These are phyloP conservation scores for Erebia epiphron DNA, from an alignment of 2,888 invertebrate species.

Conservation along the genomic window DNA sequence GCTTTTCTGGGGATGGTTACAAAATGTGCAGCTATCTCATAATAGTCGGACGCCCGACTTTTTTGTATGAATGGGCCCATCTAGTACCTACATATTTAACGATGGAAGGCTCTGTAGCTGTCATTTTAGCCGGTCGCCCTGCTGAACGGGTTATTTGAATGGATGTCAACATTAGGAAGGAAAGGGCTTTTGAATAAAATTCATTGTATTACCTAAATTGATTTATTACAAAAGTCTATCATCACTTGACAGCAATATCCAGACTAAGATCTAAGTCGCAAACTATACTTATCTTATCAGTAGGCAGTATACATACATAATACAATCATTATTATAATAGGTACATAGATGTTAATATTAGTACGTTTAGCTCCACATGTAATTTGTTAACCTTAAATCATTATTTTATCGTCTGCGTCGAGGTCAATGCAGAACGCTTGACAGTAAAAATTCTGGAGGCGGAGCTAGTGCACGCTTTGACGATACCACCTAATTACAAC, in stretches of 20 bases:
- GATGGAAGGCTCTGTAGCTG: too few relatives aligned
- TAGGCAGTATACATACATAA: neutral
- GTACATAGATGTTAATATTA: too few relatives aligned
- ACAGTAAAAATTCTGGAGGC: too few relatives aligned
- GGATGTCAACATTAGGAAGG: neutral
- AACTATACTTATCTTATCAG: constrained; percentile 9
- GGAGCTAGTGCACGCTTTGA: too few relatives aligned
- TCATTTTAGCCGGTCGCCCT: too few relatives aligned
- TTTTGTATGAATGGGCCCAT: too few relatives aligned
- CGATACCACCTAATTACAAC: too few relatives aligned
- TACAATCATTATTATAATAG: neutral
- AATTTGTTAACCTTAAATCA: neutral
- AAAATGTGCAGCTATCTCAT: too few relatives aligned
- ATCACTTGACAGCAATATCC: constrained; percentile 43
- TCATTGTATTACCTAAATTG: constrained; percentile 54
- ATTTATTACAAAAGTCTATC: constrained; percentile 68
- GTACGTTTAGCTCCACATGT: neutral
- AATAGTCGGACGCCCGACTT: too few relatives aligned
- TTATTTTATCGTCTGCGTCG: neutral
- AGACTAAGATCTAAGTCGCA: constrained; percentile 40
- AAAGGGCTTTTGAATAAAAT: constrained; percentile 26
- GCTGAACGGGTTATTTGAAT: too few relatives aligned
- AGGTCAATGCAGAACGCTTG: neutral
- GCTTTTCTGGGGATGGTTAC: too few relatives aligned
- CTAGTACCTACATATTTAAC: too few relatives aligned